phyloP scores from a whole-genome alignment of 2,113 vertebrate genomes.

The Carassius carassius region DNA sequence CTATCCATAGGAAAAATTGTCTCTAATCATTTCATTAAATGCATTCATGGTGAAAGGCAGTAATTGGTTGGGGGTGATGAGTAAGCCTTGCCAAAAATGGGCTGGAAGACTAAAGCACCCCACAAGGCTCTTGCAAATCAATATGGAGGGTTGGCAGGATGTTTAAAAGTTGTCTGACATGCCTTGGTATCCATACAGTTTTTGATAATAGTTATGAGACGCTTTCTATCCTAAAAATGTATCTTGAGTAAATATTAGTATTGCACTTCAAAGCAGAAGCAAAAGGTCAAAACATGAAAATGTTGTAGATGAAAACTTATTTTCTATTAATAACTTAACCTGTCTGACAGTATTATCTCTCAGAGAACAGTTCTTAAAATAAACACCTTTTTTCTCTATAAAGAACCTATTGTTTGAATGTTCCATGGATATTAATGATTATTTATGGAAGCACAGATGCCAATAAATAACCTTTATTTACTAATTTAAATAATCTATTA shows the following conservation, averaged over 20 bases:
- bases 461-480: neutral
- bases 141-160: constrained; percentile 13
- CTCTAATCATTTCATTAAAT: constrained; percentile 44
- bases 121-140: constrained; percentile 14
- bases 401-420: neutral
- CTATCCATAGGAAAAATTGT: constrained; percentile 26
- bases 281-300: constrained; percentile 3
- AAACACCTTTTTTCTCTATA: neutral
- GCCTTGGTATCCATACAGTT: neutral
- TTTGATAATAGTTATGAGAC: neutral
- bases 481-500: neutral
- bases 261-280: neutral
- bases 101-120: neutral
- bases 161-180: constrained; percentile 7
- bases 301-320: neutral
- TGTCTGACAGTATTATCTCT: neutral
- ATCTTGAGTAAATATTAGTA: neutral
- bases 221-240: neutral
- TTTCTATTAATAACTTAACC: constrained; percentile 1
- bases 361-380: neutral
- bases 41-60: constrained; percentile 34
- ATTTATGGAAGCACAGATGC: neutral
- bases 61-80: constrained; percentile 29
- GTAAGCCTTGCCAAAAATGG: constrained; percentile 19
- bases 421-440: neutral